Percentiles rank a stretch among this genome's conserved stretches.
These are phyloP conservation scores for Lepidostoma basale DNA, from an alignment of 1,140 invertebrate genomes.

Conservation along the genomic window DNA sequence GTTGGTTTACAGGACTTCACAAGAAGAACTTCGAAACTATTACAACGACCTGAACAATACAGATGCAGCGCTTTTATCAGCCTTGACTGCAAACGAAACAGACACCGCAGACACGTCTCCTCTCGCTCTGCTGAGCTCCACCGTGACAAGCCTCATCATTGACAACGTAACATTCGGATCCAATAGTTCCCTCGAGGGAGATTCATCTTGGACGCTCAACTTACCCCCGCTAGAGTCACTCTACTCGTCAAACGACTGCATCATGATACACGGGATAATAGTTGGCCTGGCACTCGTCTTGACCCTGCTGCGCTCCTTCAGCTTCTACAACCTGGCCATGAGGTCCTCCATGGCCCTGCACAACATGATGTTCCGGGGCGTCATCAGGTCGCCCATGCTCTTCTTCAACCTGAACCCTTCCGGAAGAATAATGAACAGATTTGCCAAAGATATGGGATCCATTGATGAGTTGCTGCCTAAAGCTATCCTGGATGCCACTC, in stretches of 20 bases:
- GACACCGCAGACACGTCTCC: too few relatives aligned
- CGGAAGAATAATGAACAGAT: slow-evolving; percentile 75
- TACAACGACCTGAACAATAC: background rate
- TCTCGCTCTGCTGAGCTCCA: too few relatives aligned
- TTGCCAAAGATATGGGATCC: slow-evolving; percentile 79
- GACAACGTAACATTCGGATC: too few relatives aligned
- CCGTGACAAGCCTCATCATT: too few relatives aligned
- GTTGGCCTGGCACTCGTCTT: slow-evolving; percentile 58
- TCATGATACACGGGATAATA: slow-evolving; percentile 62
- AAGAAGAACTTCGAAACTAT: slow-evolving; percentile 40
- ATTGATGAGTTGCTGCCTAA: slow-evolving; percentile 82
- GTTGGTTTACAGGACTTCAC: slow-evolving; percentile 41
- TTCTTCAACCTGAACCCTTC: slow-evolving; percentile 79
- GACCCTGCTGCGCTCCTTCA: slow-evolving; percentile 59
- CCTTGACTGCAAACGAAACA: too few relatives aligned
- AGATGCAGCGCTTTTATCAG: background rate
- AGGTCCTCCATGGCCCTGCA: slow-evolving; percentile 70
- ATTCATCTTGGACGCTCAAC: too few relatives aligned
- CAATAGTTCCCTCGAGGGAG: too few relatives aligned
- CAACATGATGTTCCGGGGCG: slow-evolving; percentile 67
- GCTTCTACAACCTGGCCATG: slow-evolving; percentile 71
- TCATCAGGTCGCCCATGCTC: slow-evolving; percentile 65
- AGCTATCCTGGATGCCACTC: slow-evolving; percentile 72
- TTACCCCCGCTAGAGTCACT: slow-evolving; percentile 17
- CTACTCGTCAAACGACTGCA: slow-evolving; percentile 47